These are phyloP conservation scores for Globodera rostochiensis DNA, from an alignment of 1,140 invertebrate genomes.

Conservation along the genomic window DNA sequence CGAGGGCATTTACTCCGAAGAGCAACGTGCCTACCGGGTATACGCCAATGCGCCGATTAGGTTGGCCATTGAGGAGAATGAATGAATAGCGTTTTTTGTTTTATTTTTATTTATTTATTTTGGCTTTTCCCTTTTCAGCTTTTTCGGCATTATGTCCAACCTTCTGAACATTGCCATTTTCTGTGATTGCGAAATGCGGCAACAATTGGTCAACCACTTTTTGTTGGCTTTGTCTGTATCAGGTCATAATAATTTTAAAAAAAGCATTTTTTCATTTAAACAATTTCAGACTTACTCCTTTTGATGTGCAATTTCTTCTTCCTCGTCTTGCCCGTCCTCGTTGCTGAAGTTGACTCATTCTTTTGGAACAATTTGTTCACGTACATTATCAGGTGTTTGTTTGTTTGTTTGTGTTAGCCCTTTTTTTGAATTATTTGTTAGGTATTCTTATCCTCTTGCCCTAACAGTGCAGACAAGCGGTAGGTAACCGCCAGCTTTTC, in stretches of 20 bases:
- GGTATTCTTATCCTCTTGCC: conserved; percentile 60
- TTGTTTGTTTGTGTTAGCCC: neutral
- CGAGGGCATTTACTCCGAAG: conserved; percentile 44
- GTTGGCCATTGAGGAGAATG: neutral
- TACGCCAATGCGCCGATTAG: conserved; percentile 61
- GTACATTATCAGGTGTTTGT: conserved; percentile 49
- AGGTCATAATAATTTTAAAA: conserved; percentile 35
- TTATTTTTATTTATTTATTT: too few species aligned
- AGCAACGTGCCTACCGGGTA: conserved; percentile 43
- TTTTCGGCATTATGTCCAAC: conserved; percentile 62
- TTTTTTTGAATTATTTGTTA: conserved; percentile 46
- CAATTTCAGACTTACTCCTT: conserved; percentile 55
- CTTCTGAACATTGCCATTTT: conserved; percentile 63
- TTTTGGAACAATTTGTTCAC: conserved; percentile 61
- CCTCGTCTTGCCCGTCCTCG: conserved; percentile 62
- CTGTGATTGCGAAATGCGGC: conserved; percentile 59
- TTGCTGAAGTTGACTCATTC: conserved; percentile 59
- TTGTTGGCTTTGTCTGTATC: conserved; percentile 56
- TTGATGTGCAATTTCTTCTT: conserved; percentile 64
- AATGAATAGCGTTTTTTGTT: neutral
- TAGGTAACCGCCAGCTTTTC: neutral
- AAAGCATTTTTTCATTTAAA: too few species aligned
- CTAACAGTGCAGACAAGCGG: conserved; percentile 59
- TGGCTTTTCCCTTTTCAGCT: neutral
- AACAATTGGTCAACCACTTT: conserved; percentile 62